These are phyloP conservation scores for Sceloporus undulatus DNA, from an alignment of 2,113 vertebrate genomes.

Conservation along the genomic window DNA sequence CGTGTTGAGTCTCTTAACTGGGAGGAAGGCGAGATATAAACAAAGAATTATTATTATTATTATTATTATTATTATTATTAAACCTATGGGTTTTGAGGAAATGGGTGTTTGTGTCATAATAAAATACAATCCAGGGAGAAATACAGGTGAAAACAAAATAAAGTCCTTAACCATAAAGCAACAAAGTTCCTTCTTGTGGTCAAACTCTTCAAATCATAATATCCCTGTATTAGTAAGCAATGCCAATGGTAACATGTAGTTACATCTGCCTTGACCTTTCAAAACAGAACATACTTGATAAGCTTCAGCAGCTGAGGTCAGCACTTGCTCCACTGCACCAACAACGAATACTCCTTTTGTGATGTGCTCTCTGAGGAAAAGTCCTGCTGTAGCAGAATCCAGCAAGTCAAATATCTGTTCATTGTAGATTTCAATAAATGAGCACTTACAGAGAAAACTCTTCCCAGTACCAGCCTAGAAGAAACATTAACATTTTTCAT, in stretches of 20 bases:
- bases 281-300: slow-evolving; percentile 85
- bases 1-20: no score
- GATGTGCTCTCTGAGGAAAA: slow-evolving; percentile 95
- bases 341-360: slow-evolving; percentile 96
- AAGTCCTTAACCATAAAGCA: not conserved
- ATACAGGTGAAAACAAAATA: not conserved
- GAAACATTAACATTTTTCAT: slow-evolving; percentile 46
- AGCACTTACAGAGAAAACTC: slow-evolving; percentile 97
- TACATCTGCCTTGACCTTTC: not conserved
- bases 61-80: no score
- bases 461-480: slow-evolving; percentile 86
- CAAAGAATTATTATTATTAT: no score
- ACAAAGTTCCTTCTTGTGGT: not conserved
- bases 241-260: not conserved
- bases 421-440: slow-evolving; percentile 98
- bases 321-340: slow-evolving; percentile 91
- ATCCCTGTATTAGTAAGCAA: not conserved
- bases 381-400: slow-evolving; percentile 91
- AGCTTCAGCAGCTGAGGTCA: slow-evolving; percentile 92
- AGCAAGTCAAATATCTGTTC: slow-evolving; percentile 96
- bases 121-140: not conserved
- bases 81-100: not conserved
- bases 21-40: no score
- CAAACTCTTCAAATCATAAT: not conserved
- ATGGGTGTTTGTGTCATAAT: not conserved